These are phyloP conservation scores for Ruditapes philippinarum DNA, from an alignment of 1,140 invertebrate genomes.

Conservation along the genomic window DNA sequence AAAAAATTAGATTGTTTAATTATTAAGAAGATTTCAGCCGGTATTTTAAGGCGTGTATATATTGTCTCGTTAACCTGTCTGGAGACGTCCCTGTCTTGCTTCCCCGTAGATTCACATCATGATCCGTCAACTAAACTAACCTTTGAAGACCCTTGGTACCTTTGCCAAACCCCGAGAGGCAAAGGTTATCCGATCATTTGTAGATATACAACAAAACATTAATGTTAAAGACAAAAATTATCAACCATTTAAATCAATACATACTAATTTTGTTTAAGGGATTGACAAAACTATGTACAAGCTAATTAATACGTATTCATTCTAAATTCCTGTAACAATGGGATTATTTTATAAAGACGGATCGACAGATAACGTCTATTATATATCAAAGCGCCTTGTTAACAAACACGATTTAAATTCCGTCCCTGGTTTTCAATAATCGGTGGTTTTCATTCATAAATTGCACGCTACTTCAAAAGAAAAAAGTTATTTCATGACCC, in stretches of 20 bases:
- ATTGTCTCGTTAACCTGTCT: neutral
- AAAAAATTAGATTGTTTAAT: too few relatives aligned
- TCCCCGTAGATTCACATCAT: neutral
- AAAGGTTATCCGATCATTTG: neutral
- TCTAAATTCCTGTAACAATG: neutral
- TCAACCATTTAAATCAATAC: neutral
- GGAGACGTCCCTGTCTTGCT: neutral
- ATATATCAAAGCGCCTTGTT: neutral
- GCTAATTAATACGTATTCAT: constrained; percentile 27
- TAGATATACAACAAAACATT: neutral
- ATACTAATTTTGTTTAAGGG: neutral
- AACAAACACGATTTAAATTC: constrained; percentile 6
- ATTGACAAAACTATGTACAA: neutral
- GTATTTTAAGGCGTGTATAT: neutral
- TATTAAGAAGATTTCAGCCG: too few relatives aligned
- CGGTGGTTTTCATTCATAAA: constrained; percentile 12
- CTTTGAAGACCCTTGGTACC: neutral
- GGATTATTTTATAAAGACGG: constrained; percentile 18
- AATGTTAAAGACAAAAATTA: neutral
- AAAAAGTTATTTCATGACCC: neutral
- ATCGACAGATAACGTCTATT: neutral
- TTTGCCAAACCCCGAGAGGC: constrained; percentile 6
- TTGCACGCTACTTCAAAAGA: constrained; percentile 14
- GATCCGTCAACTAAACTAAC: neutral
- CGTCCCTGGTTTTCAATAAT: neutral